A percentile compares a stretch with the other conserved stretches of the same genome.
phyloP scores from a whole-genome alignment of 2,888 invertebrate genomes.

The Rhimphoctona megacephalus region DNA sequence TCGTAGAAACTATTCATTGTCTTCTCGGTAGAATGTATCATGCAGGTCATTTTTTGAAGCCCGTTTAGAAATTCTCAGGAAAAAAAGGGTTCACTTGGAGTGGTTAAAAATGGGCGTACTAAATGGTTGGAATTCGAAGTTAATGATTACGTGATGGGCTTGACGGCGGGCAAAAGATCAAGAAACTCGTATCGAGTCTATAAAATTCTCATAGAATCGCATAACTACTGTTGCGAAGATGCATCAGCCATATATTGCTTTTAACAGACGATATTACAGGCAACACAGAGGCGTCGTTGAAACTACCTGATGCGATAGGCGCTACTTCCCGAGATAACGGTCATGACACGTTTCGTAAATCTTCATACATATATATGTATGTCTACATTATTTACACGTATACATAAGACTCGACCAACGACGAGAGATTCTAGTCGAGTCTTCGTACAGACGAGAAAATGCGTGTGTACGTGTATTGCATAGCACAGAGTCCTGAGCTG shows the following conservation, averaged over 20 bases:
- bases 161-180: not conserved
- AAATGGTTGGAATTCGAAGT: constrained; percentile 19
- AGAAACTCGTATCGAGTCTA: constrained; percentile 12
- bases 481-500: constrained; percentile 34
- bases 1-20: not conserved
- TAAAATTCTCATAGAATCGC: constrained; percentile 35
- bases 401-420: constrained; percentile 12
- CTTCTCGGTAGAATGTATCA: not conserved
- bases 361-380: constrained; percentile 6
- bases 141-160: constrained; percentile 28
- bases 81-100: not conserved
- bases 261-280: constrained; percentile 26
- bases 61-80: not conserved
- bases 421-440: constrained; percentile 41
- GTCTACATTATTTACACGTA: constrained; percentile 5
- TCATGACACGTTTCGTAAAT: constrained; percentile 62
- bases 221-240: constrained; percentile 24
- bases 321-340: constrained; percentile 62
- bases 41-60: not conserved
- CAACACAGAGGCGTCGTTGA: constrained; percentile 37
- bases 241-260: constrained; percentile 39
- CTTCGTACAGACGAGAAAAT: constrained; percentile 48
- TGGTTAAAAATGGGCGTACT: not conserved
- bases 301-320: constrained; percentile 32
- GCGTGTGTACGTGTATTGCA: constrained; percentile 23